Percentiles rank a stretch among this genome's conserved stretches.
These are phyloP conservation scores for Melinopterus prodromus DNA, from an alignment of 2,888 invertebrate genomes.

Conservation along the genomic window DNA sequence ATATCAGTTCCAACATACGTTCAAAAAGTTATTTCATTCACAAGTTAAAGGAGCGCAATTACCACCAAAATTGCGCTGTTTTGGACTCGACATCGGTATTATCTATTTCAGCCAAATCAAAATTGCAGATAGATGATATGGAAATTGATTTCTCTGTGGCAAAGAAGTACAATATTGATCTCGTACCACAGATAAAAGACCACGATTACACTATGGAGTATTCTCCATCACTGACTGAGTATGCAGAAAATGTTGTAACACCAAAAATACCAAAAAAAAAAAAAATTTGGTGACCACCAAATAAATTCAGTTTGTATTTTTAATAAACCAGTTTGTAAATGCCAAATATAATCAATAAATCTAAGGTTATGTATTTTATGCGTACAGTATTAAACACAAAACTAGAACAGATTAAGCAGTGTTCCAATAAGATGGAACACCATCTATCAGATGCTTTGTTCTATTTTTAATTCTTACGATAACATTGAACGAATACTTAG, in stretches of 20 bases:
- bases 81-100: not conserved
- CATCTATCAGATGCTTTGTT: too few species aligned
- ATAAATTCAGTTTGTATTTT: too few species aligned
- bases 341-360: too few species aligned
- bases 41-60: slow-evolving; percentile 4
- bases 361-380: too few species aligned
- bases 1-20: not conserved
- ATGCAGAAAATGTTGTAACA: not conserved
- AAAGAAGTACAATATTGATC: not conserved
- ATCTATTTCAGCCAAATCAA: not conserved
- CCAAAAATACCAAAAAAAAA: too few species aligned
- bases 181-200: not conserved
- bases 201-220: not conserved
- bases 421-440: too few species aligned
- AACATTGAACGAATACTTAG: too few species aligned
- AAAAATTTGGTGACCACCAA: too few species aligned
- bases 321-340: too few species aligned
- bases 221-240: not conserved
- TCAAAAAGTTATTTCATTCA: not conserved
- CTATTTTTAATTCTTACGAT: too few species aligned
- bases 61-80: slow-evolving; percentile 4
- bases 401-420: too few species aligned
- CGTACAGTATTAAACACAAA: too few species aligned
- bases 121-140: not conserved
- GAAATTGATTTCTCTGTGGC: not conserved